phyloP scores from a whole-genome alignment of 1,140 invertebrate species.

The Sycophila sp. region DNA sequence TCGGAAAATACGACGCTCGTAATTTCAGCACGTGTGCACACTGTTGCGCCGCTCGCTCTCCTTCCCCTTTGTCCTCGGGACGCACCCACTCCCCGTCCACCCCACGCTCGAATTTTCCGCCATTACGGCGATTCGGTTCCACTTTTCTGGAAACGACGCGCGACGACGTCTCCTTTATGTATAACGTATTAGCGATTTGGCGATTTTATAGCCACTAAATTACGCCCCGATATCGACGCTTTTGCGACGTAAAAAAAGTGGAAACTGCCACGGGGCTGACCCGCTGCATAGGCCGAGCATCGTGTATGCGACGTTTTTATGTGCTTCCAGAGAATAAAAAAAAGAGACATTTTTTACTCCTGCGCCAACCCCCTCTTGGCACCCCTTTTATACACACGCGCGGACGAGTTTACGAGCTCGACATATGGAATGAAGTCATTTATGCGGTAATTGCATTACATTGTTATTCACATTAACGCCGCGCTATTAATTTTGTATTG shows the following conservation, averaged over 20 bases:
- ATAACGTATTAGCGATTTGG: neutral
- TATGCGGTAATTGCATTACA: neutral
- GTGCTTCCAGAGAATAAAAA: neutral
- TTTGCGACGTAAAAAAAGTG: neutral
- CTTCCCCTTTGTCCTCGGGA: neutral
- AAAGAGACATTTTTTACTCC: slow-evolving; percentile 6
- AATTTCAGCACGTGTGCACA: neutral
- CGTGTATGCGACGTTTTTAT: slow-evolving; percentile 5
- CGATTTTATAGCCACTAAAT: slow-evolving; percentile 25
- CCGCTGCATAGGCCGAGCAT: too few relatives aligned
- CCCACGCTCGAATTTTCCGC: neutral
- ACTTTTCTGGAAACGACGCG: neutral
- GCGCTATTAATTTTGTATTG: neutral
- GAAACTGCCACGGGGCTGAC: neutral
- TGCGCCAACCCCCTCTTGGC: neutral
- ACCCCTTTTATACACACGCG: neutral
- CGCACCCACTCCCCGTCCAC: neutral
- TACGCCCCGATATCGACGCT: too few relatives aligned
- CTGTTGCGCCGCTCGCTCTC: neutral
- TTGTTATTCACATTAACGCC: neutral
- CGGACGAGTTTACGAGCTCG: neutral
- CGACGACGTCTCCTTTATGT: too few relatives aligned
- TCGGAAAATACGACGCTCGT: slow-evolving; percentile 12
- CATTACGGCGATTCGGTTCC: neutral
- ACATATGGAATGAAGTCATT: slow-evolving; percentile 17